Evolutionary conservation across 2,113 vertebrate species (phyloP), one percentile per base, ranked within the genome.

Genomic region (Aptenodytes forsteri): DNA sequence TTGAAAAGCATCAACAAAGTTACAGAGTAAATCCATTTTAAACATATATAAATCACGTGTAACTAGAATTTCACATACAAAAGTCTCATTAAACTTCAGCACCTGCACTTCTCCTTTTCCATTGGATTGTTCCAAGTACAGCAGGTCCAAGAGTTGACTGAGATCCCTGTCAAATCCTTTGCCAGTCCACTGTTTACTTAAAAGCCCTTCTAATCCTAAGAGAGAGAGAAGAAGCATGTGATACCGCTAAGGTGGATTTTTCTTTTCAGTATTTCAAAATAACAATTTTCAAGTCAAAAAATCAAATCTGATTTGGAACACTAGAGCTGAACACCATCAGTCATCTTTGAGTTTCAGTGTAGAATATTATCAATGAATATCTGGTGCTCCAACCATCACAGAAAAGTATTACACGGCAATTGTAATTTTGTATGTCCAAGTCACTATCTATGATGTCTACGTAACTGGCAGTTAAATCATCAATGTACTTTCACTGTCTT

Each of bases 161-260:
- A 99, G 95, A 32, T 99, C 98, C 56, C 91, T 93, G 82, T 99
- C 99, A 82, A 99, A 99, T 88, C 99, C 99, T 98, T 98, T 99
- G 79, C 99, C 98, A 83, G 90, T 97, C 98, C 99, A 99, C 89
- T 99, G 98, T 91, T 99, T 99, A 91, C 89, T 97, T 93, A 99
- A 95, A 66, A 99, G 98, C 83, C 87, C 96, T 95, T 98, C 98
- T 90, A 99, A 97, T 83, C 99, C 99, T 99, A 95, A 50, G 46
- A 90, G 87, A 95, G 66, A 92, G 67, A 93, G 55, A 96, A 76
- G 58, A 16, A 40, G 70, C 47, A 47, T 10, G 61, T 26, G 55
- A 54, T 32, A 47, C 40, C 3, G 2, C 44, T 78, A 73, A 47
- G 2, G 6, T 32, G 36, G 92, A 14, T 55, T 91, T 59, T 71